phyloP scores from a whole-genome alignment of 2,888 invertebrate species.

The Galeruca laticollis region DNA sequence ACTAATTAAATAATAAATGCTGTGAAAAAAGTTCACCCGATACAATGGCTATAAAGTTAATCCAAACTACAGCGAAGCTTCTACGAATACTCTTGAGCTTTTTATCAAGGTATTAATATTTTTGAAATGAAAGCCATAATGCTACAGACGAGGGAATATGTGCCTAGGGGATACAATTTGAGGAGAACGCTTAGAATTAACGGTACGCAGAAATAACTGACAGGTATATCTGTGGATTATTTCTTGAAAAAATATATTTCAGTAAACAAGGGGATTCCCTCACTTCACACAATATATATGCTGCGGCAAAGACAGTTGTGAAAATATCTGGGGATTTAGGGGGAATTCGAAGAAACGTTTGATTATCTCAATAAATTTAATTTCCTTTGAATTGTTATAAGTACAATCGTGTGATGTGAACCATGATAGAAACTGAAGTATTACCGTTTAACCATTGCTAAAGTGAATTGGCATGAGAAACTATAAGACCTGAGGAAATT shows the following conservation, averaged over 20 bases:
- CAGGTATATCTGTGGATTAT: constrained; percentile 18
- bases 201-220: constrained; percentile 19
- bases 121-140: constrained; percentile 6
- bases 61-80: too few species aligned
- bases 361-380: not conserved
- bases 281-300: constrained; percentile 8
- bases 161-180: constrained; percentile 28
- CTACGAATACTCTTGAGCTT: too few species aligned
- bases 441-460: too few species aligned
- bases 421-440: too few species aligned
- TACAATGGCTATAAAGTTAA: too few species aligned
- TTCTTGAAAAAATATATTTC: constrained; percentile 14
- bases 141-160: constrained; percentile 19
- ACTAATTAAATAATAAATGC: too few species aligned
- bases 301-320: not conserved
- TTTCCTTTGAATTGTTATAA: too few species aligned
- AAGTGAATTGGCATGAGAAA: too few species aligned
- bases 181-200: constrained; percentile 16
- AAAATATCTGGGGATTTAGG: not conserved
- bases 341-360: not conserved
- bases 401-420: too few species aligned
- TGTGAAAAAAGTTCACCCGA: too few species aligned
- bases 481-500: too few species aligned
- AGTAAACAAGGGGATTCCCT: constrained; percentile 2
- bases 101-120: too few species aligned